Evolutionary conservation across 2,113 vertebrate species (phyloP).

Genomic region (Lepus timidus): DNA sequence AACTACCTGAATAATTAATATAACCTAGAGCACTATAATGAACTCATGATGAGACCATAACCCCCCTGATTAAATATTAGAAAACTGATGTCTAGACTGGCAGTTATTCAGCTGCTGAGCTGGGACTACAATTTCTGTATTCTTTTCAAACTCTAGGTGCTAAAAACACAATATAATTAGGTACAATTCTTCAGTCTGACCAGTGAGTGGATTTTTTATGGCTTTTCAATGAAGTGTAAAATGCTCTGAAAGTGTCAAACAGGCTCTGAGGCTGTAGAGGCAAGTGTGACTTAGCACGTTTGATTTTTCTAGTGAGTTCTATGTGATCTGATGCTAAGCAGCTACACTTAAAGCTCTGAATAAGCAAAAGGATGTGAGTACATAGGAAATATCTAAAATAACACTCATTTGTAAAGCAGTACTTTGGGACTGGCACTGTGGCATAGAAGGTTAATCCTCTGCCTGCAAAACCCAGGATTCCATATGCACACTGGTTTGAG

Average conservation of each 20-base stretch:
- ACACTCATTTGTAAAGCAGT: neutral
- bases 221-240: constrained; percentile 62
- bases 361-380: neutral
- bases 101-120: neutral
- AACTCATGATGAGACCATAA: constrained; percentile 10
- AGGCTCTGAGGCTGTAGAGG: constrained; percentile 22
- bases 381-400: neutral
- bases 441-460: no score
- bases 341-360: constrained; percentile 20
- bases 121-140: neutral
- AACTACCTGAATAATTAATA: constrained; percentile 16
- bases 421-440: no score
- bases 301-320: constrained; percentile 45
- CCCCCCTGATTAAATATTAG: constrained; percentile 46
- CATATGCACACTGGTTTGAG: no score
- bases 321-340: constrained; percentile 43
- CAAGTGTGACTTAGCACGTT: constrained; percentile 40
- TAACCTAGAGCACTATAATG: neutral
- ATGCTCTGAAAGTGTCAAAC: constrained; percentile 20
- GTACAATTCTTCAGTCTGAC: constrained; percentile 33
- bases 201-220: constrained; percentile 40
- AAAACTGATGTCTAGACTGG: constrained; percentile 11
- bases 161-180: constrained; percentile 35
- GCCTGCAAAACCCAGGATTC: no score
- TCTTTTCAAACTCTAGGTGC: constrained; percentile 55